phyloP scores from a whole-genome alignment of 2,113 vertebrate species.

The Leptobrachium ailaonicum region DNA sequence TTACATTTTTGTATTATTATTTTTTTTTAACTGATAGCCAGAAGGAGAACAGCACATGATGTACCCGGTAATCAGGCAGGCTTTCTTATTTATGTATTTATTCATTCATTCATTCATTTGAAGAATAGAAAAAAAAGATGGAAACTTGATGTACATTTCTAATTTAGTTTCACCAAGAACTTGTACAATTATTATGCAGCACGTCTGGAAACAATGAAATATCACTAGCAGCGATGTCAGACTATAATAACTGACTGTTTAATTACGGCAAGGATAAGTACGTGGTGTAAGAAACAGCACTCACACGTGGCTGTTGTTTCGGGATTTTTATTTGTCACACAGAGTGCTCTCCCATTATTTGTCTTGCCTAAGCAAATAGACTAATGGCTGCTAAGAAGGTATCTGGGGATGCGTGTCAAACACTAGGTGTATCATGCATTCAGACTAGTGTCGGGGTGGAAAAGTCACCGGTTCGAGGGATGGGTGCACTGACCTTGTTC shows the following conservation, averaged over 20 bases:
- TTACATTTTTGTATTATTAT: no score
- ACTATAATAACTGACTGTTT: constrained; percentile 47
- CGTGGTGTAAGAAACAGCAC: constrained; percentile 32
- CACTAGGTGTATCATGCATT: constrained; percentile 65
- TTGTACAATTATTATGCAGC: constrained; percentile 39
- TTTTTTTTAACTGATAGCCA: background rate
- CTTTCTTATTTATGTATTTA: background rate
- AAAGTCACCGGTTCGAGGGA: constrained; percentile 74
- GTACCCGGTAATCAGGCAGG: constrained; percentile 2
- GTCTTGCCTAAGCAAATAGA: constrained; percentile 63
- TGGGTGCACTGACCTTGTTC: constrained; percentile 72
- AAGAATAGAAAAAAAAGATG: background rate
- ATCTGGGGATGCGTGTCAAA: constrained; percentile 70
- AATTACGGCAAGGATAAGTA: constrained; percentile 46
- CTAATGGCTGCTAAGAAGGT: constrained; percentile 62
- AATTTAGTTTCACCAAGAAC: constrained; percentile 30
- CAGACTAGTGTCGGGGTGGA: constrained; percentile 69
- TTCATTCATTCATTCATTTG: constrained; percentile 4
- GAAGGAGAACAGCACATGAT: background rate
- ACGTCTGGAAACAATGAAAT: constrained; percentile 21
- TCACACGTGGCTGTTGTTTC: constrained; percentile 27
- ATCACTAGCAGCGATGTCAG: constrained; percentile 28
- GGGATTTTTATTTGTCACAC: constrained; percentile 54
- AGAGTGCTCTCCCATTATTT: constrained; percentile 59
- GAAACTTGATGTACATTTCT: constrained; percentile 55